Base-by-base conservation (phyloP, 2,113 vertebrate species). In the Coreoperca whiteheadi region DNA sequence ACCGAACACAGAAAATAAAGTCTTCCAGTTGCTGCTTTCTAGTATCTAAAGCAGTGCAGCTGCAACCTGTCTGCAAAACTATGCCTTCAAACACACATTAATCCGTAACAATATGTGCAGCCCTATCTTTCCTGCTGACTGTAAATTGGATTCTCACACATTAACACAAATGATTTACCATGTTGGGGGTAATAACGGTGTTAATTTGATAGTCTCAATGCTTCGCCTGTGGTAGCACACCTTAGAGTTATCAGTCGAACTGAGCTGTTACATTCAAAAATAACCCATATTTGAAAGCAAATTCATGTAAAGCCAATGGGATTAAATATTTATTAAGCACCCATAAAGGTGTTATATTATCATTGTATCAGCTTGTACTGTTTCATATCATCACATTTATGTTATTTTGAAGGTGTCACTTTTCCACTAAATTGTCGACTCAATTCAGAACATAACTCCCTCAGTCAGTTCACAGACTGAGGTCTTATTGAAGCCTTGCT, bases 1-100 rank as follows among this genome's bases (percentile, higher is more conserved):
- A 32, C 6, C 18, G 8, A 25, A 67, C 39, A 57, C 7, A 68
- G 30, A 82, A 70, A 65, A 70, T 25, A 28, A 75, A 46, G 12
- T 14, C 20, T 83, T 75, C 80, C 72, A 82, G 75, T 63, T 56
- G 32, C 69, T 76, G 68, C 46, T 64, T 75, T 74, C 32, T 56
- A 15, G 25, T 18, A 46, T 72, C 15, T 34, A 63, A 71, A 70
- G 53, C 43, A 60, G 41, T 50, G n/a, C 48, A n/a, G 50, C 43
- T 73, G 46, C 53, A 60, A 32, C 20, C 43, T 30, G 41, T 28
- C 39, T 77, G n/a, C 32, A 56, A 34, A 46, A 21, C 43, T 10
- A 28, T 60, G 23, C 25, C n/a, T 77, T 7, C 14, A 70, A 51
- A 83, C n/a, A 54, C 68, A 56, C 48, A 51, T 56, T 54, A 18